These are phyloP conservation scores for Semaprochilodus insignis DNA, from an alignment of 2,797 vertebrate species.

Conservation along the genomic window DNA sequence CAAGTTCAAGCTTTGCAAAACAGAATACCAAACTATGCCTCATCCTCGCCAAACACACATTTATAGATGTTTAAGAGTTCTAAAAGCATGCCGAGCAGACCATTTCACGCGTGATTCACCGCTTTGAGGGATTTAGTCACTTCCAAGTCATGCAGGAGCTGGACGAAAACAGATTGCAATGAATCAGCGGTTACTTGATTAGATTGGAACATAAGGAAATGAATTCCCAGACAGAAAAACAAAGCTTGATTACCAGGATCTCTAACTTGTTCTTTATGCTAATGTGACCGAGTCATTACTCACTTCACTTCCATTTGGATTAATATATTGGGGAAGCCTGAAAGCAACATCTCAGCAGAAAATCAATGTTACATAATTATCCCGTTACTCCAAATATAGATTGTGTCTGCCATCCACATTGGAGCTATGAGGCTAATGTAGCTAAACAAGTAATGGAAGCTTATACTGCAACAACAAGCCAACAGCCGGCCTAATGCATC, in stretches of 20 bases:
- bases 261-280: not conserved
- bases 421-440: too few relatives aligned
- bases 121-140: not conserved
- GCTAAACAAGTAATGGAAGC: too few relatives aligned
- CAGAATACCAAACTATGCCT: not conserved
- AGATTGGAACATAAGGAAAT: not conserved
- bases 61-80: not conserved
- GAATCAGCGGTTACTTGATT: not conserved
- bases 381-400: too few relatives aligned
- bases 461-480: too few relatives aligned
- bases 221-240: not conserved
- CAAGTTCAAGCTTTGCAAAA: not conserved
- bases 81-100: not conserved
- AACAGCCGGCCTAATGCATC: too few relatives aligned
- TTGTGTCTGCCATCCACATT: too few relatives aligned
- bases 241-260: not conserved
- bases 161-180: not conserved
- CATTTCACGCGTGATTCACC: not conserved
- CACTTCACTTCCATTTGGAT: too few relatives aligned
- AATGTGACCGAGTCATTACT: too few relatives aligned
- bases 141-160: not conserved
- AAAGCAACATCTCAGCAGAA: too few relatives aligned
- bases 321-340: too few relatives aligned
- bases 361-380: too few relatives aligned
- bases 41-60: not conserved